Evolutionary conservation across 2,888 invertebrate species (phyloP), one percentile per base, ranked within the genome.

Genomic region (Linnaemya vulpina): DNA sequence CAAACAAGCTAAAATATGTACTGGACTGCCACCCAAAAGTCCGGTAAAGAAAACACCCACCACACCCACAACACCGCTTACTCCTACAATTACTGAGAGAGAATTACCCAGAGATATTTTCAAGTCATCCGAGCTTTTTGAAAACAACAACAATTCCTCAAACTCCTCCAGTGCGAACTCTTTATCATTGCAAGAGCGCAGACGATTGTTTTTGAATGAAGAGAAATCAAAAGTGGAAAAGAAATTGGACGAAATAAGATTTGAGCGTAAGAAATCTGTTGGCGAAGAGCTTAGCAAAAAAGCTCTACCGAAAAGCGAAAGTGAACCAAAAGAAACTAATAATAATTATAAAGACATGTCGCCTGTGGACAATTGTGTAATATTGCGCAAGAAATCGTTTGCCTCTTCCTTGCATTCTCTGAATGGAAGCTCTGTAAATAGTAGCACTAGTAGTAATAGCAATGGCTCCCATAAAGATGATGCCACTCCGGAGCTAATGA

Each of bases 401-500:
- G 90, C 89, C n/a, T 89, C 88, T 35, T 76, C 86, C 9, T 68
- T 87, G 1, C 76, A 82, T 40, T 84, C 84, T 2, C 73, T 84
- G 15, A 87, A 84, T 38, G 87, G 87, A 15, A 84, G 77, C 20
- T 79, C 80, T 38, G 60, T 83, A 65, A 75, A 74, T 25, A 40
- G 51, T 30, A 55, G 22, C n/a, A 80, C 53, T 9, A 58, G 65
- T 49, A 87, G 76, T 38, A 71, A 7, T 38, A 76, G 40, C 7
- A 68, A 71, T 9, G 30, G 55, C 25, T 53, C 40, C 20, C 65
- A 62, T 38, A 83, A 84, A 5, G 87, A 77, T 49, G 95, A 96
- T 79, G 95, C 95, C 46, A 96, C 96, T 90, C 96, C 96, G 0
- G 96, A 96, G 91, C 90, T 96, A 10, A 95, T 96, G 94, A 96